Evolutionary conservation across 2,888 invertebrate species (phyloP).

Genomic region (Notodonta ziczac): DNA sequence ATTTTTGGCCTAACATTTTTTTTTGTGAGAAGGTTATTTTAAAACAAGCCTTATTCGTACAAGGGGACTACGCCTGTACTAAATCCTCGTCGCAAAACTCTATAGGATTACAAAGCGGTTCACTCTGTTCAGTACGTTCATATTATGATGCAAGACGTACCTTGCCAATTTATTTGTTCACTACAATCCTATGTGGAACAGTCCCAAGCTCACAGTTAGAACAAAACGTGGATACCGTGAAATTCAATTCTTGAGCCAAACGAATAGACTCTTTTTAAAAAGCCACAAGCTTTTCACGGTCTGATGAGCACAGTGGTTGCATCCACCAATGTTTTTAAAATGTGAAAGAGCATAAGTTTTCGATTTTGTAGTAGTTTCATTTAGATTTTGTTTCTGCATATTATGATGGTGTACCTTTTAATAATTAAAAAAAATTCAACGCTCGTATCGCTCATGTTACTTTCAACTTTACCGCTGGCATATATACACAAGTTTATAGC

Average conservation of each 20-base stretch:
- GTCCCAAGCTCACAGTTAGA: neutral
- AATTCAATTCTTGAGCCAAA: neutral
- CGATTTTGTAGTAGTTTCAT: neutral
- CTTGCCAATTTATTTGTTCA: slow-evolving; percentile 25
- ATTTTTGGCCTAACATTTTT: neutral
- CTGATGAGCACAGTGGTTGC: neutral
- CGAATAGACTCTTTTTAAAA: neutral
- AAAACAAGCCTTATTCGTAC: slow-evolving; percentile 40
- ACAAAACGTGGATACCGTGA: neutral
- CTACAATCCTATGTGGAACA: slow-evolving; percentile 3
- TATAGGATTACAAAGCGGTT: slow-evolving; percentile 55
- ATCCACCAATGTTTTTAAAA: neutral
- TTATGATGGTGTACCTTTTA: too few species aligned
- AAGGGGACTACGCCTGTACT: slow-evolving; percentile 18
- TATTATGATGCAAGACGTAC: slow-evolving; percentile 43
- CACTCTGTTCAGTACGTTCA: slow-evolving; percentile 47
- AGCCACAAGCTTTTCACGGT: neutral
- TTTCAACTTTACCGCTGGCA: too few species aligned
- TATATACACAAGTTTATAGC: neutral
- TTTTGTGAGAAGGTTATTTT: neutral
- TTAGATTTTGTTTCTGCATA: neutral
- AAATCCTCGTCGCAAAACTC: slow-evolving; percentile 49
- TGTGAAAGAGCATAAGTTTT: too few species aligned
- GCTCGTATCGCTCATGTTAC: too few species aligned
- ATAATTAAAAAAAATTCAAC: too few species aligned